Evolutionary conservation across 2,797 vertebrate genomes (phyloP), one percentile per base, ranked within the genome.

Genomic region (Phoebastria nigripes): DNA sequence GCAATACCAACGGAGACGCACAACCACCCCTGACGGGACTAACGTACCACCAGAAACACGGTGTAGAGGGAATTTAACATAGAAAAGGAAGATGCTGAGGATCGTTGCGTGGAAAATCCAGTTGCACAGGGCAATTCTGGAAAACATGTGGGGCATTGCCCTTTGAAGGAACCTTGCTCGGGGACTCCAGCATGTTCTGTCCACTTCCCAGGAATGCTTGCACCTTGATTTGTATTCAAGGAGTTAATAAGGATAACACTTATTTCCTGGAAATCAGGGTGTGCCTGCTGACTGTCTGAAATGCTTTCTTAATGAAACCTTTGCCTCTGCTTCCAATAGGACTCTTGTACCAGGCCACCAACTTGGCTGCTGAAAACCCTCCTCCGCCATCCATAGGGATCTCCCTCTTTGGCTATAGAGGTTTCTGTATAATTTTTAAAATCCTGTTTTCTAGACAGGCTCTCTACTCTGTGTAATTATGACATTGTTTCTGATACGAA

Each of bases 401-500:
- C 37, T 73, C 37, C 9, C 29, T 74, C 78, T 69, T 77, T 28
- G 58, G 25, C 54, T 77, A 54, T 9, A 35, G 82, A 51, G 14
- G 12, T n/a, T 71, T 88, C 54, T n/a, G 28, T 10, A 24, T 3
- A 8, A 25, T 47, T 63, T 92, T 78, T 15, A 5, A 85, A 72
- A 61, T 62, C 10, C n/a, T 49, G 28, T 65, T 87, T 89, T 86
- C n/a, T 62, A 92, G 82, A 65, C 72, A 78, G 37, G 26, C 29
- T 67, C 17, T 80, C 37, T 52, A 29, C 61, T 77, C 51, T n/a
- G 8, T 70, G 52, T 33, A 51, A 62, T 83, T 74, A 86, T 70
- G 81, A 92, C 55, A 81, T 25, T 83, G 65, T 78, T 93, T 81
- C 78, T 93, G 94, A 93, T 62, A 63, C 24, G 58, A 93, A 93